Percentiles rank a stretch among this genome's conserved stretches.
These are phyloP conservation scores for Spodoptera frugiperda DNA, from an alignment of 1,140 invertebrate genomes.

Conservation along the genomic window DNA sequence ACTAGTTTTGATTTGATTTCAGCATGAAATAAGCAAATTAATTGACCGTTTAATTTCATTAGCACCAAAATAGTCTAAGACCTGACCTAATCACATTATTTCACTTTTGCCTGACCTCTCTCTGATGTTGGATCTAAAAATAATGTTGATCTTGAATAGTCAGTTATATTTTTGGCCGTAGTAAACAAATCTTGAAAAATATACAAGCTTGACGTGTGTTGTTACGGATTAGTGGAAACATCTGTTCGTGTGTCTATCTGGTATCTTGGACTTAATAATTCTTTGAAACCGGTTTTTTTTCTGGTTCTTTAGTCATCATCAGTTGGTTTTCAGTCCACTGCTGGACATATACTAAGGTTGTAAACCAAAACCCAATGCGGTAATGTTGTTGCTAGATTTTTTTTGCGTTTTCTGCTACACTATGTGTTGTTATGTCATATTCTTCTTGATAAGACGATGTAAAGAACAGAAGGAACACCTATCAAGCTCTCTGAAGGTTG, in stretches of 20 bases:
- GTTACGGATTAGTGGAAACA: not conserved
- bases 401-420: not conserved
- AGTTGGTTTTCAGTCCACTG: too few relatives aligned
- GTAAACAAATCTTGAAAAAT: not conserved
- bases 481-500: too few relatives aligned
- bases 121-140: slow-evolving; percentile 23
- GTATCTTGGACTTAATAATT: too few relatives aligned
- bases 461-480: too few relatives aligned
- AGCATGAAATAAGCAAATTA: not conserved
- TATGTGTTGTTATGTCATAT: too few relatives aligned
- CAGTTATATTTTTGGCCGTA: slow-evolving; percentile 1
- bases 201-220: slow-evolving; percentile 13
- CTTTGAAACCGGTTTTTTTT: too few relatives aligned
- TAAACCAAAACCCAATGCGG: too few relatives aligned
- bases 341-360: too few relatives aligned
- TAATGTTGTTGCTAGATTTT: not conserved
- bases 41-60: not conserved
- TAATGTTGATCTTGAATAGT: not conserved
- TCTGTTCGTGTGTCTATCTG: too few relatives aligned
- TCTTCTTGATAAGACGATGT: too few relatives aligned
- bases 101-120: not conserved
- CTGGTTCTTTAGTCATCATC: too few relatives aligned
- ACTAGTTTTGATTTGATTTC: not conserved
- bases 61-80: too few relatives aligned
- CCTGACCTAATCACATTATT: not conserved